Conservation (phyloP, 2,113 vertebrate species). For the Cyphomyrus discorhynchus region DNA sequence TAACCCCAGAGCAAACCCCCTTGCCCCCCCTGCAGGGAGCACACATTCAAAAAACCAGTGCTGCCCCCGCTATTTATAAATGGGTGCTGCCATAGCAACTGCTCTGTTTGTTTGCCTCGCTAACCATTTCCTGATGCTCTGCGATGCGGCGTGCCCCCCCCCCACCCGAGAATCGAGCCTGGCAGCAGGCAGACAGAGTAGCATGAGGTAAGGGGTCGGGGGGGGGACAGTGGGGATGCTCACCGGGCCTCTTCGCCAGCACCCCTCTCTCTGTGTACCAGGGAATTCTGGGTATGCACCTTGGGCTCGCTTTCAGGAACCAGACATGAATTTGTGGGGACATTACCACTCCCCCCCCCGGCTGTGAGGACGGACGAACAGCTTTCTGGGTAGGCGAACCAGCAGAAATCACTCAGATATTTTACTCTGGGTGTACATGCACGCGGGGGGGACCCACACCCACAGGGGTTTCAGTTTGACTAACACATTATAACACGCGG, state of each 20-base stretch:
- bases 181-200: background rate
- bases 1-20: background rate
- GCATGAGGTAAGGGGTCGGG: background rate
- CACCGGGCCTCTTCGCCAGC: background rate
- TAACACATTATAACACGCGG: background rate
- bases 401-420: background rate
- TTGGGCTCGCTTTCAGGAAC: background rate
- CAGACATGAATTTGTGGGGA: background rate
- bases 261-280: background rate
- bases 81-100: conserved; percentile 39
- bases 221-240: background rate
- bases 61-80: conserved; percentile 41
- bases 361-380: background rate
- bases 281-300: background rate
- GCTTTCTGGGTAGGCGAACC: background rate
- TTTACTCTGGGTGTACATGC: background rate
- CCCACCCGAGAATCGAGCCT: background rate
- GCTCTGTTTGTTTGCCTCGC: conserved; percentile 35
- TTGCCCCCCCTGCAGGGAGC: background rate
- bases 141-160: background rate
- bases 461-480: background rate
- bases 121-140: background rate
- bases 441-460: background rate
- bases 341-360: background rate
- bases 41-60: conserved; percentile 40